Percentiles rank a stretch among this genome's conserved stretches.
These are phyloP conservation scores for Brachionus rubens DNA, from an alignment of 1,140 invertebrate species.

Conservation along the genomic window DNA sequence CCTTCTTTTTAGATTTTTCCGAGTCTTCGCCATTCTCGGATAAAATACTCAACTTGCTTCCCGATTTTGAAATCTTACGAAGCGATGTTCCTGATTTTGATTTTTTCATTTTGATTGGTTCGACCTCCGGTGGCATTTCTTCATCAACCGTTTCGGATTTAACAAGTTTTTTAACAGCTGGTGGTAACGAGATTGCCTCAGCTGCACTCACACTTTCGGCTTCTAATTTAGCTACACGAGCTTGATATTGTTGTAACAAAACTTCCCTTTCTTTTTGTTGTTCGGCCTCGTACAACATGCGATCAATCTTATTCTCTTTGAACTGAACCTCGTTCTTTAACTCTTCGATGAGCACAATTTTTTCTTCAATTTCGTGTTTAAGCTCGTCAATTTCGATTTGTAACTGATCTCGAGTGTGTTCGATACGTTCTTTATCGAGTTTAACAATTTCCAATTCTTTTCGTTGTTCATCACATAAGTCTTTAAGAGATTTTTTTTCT, in stretches of 20 bases:
- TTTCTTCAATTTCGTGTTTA: not conserved
- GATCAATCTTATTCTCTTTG: constrained; percentile 33
- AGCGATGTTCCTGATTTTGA: not conserved
- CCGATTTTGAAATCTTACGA: not conserved
- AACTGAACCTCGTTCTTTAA: constrained; percentile 33
- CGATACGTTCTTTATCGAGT: not conserved
- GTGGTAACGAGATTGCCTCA: not conserved
- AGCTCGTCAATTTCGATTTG: not conserved
- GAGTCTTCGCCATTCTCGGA: not conserved
- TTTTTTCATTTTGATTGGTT: constrained; percentile 6
- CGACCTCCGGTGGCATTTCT: not conserved
- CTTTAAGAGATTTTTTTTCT: not conserved
- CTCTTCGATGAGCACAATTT: not conserved
- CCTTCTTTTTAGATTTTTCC: not conserved
- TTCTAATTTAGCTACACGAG: constrained; percentile 20
- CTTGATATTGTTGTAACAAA: not conserved
- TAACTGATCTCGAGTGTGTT: not conserved
- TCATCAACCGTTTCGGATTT: not conserved
- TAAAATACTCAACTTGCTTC: constrained; percentile 4
- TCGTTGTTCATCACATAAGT: not conserved
- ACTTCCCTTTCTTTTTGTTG: constrained; percentile 27
- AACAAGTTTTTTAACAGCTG: not conserved
- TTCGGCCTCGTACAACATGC: not conserved
- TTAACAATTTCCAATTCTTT: not conserved
- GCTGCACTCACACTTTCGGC: constrained; percentile 14